Evolutionary conservation across 1,140 invertebrate species (phyloP).

Genomic region (Euschistus heros): DNA sequence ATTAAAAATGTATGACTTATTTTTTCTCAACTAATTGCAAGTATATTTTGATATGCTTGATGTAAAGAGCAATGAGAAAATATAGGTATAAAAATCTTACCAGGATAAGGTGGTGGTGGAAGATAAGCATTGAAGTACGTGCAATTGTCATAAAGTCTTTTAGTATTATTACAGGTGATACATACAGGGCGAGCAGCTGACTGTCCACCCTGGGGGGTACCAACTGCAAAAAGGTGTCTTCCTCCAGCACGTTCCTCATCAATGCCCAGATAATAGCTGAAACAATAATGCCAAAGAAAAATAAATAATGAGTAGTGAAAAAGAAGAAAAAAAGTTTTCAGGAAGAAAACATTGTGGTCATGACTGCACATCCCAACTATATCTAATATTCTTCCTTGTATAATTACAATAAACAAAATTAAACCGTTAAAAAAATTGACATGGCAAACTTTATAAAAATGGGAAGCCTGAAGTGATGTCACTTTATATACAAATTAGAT

Average conservation of each 20-base stretch:
- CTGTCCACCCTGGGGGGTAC: slow-evolving; percentile 53
- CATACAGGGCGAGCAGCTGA: slow-evolving; percentile 61
- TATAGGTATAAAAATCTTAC: slow-evolving; percentile 36
- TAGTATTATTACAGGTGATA: slow-evolving; percentile 63
- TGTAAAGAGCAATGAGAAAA: background rate
- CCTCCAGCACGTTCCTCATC: slow-evolving; percentile 70
- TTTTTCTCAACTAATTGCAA: no score
- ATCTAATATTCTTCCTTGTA: no score
- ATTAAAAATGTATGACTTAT: no score
- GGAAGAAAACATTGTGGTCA: no score
- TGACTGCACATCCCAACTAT: no score
- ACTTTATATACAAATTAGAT: no score
- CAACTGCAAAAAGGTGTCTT: slow-evolving; percentile 71
- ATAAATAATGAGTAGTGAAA: no score
- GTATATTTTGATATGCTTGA: background rate
- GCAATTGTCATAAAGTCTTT: slow-evolving; percentile 67
- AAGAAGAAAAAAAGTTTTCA: no score
- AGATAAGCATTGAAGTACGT: slow-evolving; percentile 60
- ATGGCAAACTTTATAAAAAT: no score
- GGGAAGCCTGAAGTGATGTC: no score
- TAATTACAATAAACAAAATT: no score
- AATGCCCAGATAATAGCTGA: slow-evolving; percentile 63
- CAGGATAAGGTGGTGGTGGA: slow-evolving; percentile 26
- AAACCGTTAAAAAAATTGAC: no score
- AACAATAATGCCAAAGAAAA: background rate